Conservation (phyloP, 2,888 invertebrate species). For the Amblyjoppa fuscipennis region DNA sequence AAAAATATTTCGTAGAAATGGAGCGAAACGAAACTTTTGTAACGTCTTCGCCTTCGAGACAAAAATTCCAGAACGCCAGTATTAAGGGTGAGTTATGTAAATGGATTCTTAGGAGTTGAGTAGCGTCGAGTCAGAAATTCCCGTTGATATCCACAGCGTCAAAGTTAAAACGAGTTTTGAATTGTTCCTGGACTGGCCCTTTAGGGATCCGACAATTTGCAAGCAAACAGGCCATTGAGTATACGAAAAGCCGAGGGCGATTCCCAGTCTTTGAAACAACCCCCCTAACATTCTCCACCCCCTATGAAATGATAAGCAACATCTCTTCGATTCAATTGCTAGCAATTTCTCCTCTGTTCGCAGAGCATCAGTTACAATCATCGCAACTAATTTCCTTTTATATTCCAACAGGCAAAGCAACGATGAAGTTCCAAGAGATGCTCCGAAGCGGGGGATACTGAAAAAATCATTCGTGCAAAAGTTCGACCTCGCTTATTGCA, state of each 20-base stretch:
- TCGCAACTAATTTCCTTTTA: constrained; percentile 5
- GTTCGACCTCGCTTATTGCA: constrained; percentile 38
- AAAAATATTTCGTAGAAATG: neutral
- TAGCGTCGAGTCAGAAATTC: neutral
- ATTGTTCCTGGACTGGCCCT: constrained; percentile 79
- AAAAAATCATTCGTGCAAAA: constrained; percentile 27
- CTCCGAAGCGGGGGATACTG: constrained; percentile 6
- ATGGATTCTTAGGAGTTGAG: constrained; percentile 62
- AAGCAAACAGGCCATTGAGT: constrained; percentile 81
- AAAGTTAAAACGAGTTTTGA: constrained; percentile 81
- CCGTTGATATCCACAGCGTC: constrained; percentile 59
- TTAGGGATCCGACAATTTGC: constrained; percentile 82
- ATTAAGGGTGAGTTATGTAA: constrained; percentile 74
- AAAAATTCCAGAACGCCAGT: neutral
- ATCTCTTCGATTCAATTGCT: neutral
- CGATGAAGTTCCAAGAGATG: constrained; percentile 10
- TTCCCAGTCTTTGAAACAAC: constrained; percentile 1
- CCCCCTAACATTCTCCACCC: neutral
- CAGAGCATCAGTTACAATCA: neutral
- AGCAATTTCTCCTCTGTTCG: neutral
- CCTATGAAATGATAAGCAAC: neutral
- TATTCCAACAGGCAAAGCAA: constrained; percentile 17
- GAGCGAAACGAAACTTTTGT: neutral
- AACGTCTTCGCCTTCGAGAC: neutral
- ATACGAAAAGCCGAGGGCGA: constrained; percentile 19